Conservation (phyloP, 2,797 vertebrate genomes). For the Sebastes itinus region DNA sequence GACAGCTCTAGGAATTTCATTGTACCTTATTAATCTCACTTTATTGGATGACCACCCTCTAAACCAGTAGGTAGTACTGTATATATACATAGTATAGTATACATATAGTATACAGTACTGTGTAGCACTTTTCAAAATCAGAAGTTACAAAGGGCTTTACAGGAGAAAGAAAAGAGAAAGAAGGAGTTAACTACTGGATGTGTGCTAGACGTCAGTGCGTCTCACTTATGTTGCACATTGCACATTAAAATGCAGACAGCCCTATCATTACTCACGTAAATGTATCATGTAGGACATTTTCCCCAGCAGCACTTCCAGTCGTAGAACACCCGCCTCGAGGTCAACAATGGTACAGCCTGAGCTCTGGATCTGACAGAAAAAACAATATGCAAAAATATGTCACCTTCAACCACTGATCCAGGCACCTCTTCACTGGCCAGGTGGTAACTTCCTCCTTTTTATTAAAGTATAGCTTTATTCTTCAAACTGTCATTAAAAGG, state of each 20-base stretch:
- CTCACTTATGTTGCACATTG: not conserved
- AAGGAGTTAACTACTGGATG: too few relatives aligned
- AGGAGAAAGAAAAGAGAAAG: not conserved
- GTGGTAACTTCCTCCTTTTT: not conserved
- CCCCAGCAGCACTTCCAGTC: constrained; percentile 85
- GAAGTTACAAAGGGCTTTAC: not conserved
- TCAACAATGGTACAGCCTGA: constrained; percentile 87
- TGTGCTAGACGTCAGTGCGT: too few relatives aligned
- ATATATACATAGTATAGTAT: too few relatives aligned
- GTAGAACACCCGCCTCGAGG: constrained; percentile 80
- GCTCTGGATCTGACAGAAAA: constrained; percentile 81
- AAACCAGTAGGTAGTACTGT: not conserved
- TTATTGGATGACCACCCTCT: not conserved
- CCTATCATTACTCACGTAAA: constrained; percentile 83
- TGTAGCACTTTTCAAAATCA: not conserved
- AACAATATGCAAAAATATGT: not conserved
- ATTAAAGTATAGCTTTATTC: not conserved
- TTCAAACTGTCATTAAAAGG: not conserved
- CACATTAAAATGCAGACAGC: not conserved
- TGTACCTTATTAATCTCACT: not conserved
- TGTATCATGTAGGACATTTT: constrained; percentile 90
- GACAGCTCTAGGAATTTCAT: not conserved
- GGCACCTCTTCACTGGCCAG: not conserved
- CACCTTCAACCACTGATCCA: not conserved
- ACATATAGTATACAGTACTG: not conserved